phyloP scores from a whole-genome alignment of 2,797 vertebrate species.

The Myotis planiceps region DNA sequence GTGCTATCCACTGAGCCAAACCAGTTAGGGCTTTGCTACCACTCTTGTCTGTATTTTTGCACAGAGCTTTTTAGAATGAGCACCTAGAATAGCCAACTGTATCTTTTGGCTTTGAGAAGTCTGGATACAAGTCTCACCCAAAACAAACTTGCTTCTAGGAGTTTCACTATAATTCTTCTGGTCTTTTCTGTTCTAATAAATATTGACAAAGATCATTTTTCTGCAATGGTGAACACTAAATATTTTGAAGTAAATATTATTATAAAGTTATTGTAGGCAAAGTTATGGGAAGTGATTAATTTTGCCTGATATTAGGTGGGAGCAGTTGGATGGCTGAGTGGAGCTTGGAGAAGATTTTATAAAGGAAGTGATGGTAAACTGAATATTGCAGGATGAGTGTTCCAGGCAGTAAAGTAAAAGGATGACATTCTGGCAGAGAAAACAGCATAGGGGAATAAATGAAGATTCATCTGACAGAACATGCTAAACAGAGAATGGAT shows the following conservation, averaged over 20 bases:
- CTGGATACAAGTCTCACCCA: not conserved
- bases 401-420: not conserved
- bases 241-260: not conserved
- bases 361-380: not conserved
- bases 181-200: not conserved
- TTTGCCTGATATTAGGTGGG: not conserved
- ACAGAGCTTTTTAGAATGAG: not conserved
- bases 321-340: not conserved
- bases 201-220: not conserved
- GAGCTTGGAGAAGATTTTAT: not conserved
- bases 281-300: not conserved
- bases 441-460: not conserved
- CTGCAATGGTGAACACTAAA: not conserved
- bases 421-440: not conserved
- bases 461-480: not conserved
- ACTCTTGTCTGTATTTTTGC: not conserved
- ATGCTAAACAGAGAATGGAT: not conserved
- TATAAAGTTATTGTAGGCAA: not conserved
- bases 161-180: not conserved
- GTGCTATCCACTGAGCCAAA: too few relatives aligned
- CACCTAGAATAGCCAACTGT: not conserved
- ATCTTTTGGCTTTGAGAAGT: not conserved
- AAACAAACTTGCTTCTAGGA: not conserved
- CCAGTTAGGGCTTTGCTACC: not conserved
- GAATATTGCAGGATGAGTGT: not conserved